phyloP scores from a whole-genome alignment of 2,888 invertebrate genomes.

The Acholoe squamosa region DNA sequence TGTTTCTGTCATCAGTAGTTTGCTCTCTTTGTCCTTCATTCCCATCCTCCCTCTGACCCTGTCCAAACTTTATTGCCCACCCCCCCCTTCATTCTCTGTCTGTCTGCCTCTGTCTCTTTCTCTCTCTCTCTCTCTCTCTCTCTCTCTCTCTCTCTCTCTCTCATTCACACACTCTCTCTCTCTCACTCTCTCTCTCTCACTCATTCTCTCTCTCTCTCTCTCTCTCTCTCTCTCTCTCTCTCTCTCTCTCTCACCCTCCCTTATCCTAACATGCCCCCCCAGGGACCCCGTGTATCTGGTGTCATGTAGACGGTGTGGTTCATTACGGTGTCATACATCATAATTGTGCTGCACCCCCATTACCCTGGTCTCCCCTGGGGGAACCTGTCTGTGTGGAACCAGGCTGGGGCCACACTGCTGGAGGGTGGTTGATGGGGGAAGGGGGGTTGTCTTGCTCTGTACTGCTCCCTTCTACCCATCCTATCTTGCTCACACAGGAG shows the following conservation, averaged over 20 bases:
- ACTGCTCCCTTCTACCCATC: not conserved
- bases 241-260: not conserved
- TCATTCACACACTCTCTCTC: not conserved
- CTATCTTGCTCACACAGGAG: not conserved
- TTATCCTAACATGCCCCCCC: not conserved
- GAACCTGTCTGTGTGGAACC: not conserved
- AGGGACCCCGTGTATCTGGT: not conserved
- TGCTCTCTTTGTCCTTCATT: too few species aligned
- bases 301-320: not conserved
- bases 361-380: not conserved
- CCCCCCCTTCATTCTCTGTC: too few species aligned
- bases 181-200: too few species aligned
- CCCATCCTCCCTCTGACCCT: too few species aligned
- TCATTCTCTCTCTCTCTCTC: too few species aligned
- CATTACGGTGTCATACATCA: constrained; percentile 41
- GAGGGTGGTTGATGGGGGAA: not conserved
- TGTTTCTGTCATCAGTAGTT: too few species aligned
- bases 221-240: too few species aligned
- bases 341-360: constrained; percentile 35
- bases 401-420: not conserved
- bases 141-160: too few species aligned
- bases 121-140: too few species aligned
- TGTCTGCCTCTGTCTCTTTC: too few species aligned
- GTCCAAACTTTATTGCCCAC: too few species aligned
- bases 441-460: not conserved